Percentiles rank a stretch among this genome's conserved stretches.
phyloP scores from a whole-genome alignment of 2,113 vertebrate genomes.

The Lasiurus borealis region DNA sequence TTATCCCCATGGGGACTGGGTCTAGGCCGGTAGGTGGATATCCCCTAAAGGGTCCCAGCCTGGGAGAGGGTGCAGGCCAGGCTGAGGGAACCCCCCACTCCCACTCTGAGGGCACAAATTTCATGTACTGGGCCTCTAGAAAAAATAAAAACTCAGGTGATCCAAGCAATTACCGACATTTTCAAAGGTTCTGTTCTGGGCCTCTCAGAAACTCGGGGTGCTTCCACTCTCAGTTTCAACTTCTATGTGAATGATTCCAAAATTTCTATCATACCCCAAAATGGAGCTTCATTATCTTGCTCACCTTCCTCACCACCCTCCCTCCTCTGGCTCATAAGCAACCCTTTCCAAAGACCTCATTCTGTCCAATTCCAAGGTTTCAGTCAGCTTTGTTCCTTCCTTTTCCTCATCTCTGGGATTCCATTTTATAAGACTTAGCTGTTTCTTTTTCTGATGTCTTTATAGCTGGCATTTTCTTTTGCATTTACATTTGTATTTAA shows the following conservation, averaged over 20 bases:
- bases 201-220: not conserved
- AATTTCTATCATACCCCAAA: slow-evolving; percentile 39
- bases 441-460: slow-evolving; percentile 6
- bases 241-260: slow-evolving; percentile 27
- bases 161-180: slow-evolving; percentile 5
- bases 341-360: not conserved
- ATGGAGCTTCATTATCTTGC: not conserved
- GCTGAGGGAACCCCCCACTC: no score
- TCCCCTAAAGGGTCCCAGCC: no score
- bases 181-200: slow-evolving; percentile 1
- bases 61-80: no score
- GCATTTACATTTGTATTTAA: slow-evolving; percentile 41
- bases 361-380: not conserved
- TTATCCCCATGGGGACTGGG: no score
- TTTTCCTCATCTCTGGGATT: slow-evolving; percentile 23
- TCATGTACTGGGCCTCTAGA: no score
- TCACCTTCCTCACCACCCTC: not conserved
- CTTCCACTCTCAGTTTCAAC: slow-evolving; percentile 37
- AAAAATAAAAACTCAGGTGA: slow-evolving; percentile 7
- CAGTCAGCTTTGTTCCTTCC: not conserved
- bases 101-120: no score
- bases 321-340: not conserved
- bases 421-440: not conserved
- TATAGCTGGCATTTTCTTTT: slow-evolving; percentile 39
- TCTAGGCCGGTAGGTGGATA: no score